Base-by-base conservation (phyloP, 1,140 invertebrate species). In the Pissodes strobi region DNA sequence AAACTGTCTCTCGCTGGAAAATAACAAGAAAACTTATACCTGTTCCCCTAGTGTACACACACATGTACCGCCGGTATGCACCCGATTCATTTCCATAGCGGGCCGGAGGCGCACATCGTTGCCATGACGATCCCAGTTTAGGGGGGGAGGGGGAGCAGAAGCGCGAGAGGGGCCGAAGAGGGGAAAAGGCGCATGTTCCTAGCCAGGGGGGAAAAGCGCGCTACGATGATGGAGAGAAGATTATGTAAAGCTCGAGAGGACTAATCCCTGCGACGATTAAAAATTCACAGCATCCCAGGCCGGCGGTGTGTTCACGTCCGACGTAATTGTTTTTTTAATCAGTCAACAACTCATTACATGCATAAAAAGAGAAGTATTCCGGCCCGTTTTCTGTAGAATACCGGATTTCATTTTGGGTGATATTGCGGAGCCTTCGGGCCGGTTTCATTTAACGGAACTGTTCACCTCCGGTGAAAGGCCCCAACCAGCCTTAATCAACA, bases 241-340 rank as follows among this genome's bases (percentile, higher is more conserved):
- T 57, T 57, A 64, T 64, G 62, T 64, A 58, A 64, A 55, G 61
- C 49, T 55, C 27, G 39, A 55, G 61, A 64, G 52, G 62, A 57
- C 55, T 64, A 64, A 64, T 64, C 53, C 46, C 19, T 12, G 27
- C 38, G 53, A 57, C 62, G 62, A 64, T 64, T 64, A 64, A 64
- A 64, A 64, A 64, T 64, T 64, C 62, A 64, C 61, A 21, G 38
- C 39, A 45, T 48, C 45, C 43, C 25, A 23, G 25, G 13, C 15
- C 56, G 48, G 57, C 22, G 34, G 57, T 60, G 4, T 49, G 60
- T 62, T 55, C 59, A 62, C 38, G 62, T 64, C 62, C 12, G 41
- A 25, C 43, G 45, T 58, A 64, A 64, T 64, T 64, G 62, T 64
- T 64, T 64, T 64, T 64, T 64, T 64, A 64, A 64, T 64, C 62